Base-by-base conservation (phyloP, 2,888 invertebrate genomes). In the Ichneumon xanthorius region DNA sequence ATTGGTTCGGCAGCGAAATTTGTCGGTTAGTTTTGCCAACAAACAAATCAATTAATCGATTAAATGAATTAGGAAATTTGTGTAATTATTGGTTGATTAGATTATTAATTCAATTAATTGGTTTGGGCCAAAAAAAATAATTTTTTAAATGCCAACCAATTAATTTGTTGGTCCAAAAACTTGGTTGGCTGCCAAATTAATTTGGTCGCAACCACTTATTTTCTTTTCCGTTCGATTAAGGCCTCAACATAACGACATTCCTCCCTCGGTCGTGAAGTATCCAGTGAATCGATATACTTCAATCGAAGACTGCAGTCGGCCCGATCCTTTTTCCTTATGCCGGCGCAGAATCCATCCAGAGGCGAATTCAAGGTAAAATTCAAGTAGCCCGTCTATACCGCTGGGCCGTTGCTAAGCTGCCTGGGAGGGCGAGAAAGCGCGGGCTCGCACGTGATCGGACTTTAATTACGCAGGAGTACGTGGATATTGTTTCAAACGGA, bases 401-500 rank as follows among this genome's bases (percentile, higher is more conserved):
- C 11, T 75, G n/a, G 26, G 33, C 30, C 26, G 19, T 65, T 45
- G 22, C 26, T 63, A 19, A 61, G 50, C 68, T 61, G 26, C 7
- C 19, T n/a, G 48, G 63, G 65, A 48, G 79, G 16, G 45, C 48
- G 63, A 75, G 70, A 55, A 63, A 71, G 53, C 70, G 55, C 26
- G n/a, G 48, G 33, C 48, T 71, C 53, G 78, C 67, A 84, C 84
- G 84, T 84, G 84, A 84, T 84, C 84, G 70, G 84, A 84, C 84
- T 84, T 80, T 67, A 80, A 80, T 84, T 84, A 55, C 80, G 80
- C 37, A 55, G 45, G 71, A 76, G 80, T 84, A 84, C 84, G 80
- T 80, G 80, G 84, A 84, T 80, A 84, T 84, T 84, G 84, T 84
- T 84, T 84, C 80, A 84, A 84, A 80, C 80, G 80, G 76, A 80